Percentiles rank a stretch among this genome's conserved stretches.
phyloP scores from a whole-genome alignment of 2,113 vertebrate species.

The Cyprinus carpio region DNA sequence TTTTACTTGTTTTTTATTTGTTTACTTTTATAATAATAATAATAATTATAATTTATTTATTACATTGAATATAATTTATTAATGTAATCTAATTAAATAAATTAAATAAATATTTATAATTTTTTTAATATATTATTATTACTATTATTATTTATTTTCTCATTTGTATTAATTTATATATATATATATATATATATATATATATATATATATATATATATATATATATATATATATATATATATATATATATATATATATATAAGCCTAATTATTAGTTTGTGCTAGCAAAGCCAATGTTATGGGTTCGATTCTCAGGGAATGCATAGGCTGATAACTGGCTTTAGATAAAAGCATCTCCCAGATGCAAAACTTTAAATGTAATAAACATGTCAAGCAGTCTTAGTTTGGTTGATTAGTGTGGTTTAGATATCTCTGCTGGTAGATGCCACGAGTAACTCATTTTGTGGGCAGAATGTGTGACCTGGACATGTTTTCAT shows the following conservation, averaged over 20 bases:
- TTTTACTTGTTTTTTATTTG: too few species aligned
- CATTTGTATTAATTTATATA: background rate
- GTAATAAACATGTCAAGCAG: background rate
- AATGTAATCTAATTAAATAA: background rate
- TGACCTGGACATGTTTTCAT: conserved; percentile 8
- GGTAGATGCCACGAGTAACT: background rate
- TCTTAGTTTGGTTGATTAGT: background rate
- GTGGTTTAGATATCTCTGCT: background rate
- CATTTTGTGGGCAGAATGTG: background rate
- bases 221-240: background rate
- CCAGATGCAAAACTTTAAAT: background rate
- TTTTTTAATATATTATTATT: too few species aligned
- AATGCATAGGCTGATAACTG: background rate
- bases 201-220: background rate
- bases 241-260: background rate
- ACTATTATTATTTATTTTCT: too few species aligned
- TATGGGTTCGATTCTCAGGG: background rate
- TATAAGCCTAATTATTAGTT: too few species aligned
- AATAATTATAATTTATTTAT: background rate
- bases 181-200: background rate
- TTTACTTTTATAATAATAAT: background rate
- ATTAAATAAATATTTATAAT: background rate
- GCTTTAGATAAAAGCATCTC: background rate
- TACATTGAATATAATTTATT: background rate
- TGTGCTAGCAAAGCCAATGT: background rate